phyloP scores from a whole-genome alignment of 2,797 vertebrate genomes.

The Hydrophis major region DNA sequence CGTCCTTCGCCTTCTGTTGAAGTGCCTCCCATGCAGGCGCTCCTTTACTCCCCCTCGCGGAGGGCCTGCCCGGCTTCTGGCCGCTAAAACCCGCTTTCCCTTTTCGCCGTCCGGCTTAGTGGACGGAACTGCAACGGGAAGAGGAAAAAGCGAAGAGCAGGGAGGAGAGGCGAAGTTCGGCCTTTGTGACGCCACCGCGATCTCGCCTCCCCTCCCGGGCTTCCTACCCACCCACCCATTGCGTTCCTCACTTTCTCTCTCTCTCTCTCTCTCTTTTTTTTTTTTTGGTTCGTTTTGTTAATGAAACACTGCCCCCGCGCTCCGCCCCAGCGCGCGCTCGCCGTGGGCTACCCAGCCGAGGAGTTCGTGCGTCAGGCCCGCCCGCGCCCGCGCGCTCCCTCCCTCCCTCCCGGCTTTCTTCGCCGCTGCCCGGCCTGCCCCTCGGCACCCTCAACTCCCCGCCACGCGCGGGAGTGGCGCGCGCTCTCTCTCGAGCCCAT shows the following conservation, averaged over 20 bases:
- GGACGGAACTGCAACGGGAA: not conserved
- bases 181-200: not conserved
- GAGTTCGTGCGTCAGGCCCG: not conserved
- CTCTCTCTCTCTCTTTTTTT: not conserved
- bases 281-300: not conserved
- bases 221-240: no score
- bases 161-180: not conserved
- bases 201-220: no score
- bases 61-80: not conserved
- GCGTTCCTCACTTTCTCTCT: no score
- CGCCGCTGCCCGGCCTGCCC: no score
- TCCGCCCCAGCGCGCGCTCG: not conserved
- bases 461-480: not conserved
- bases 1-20: not conserved
- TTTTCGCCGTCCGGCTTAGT: not conserved
- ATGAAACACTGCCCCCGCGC: not conserved
- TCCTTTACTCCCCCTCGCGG: not conserved
- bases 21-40: not conserved
- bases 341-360: not conserved
- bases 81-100: not conserved
- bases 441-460: accelerated
- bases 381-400: not conserved
- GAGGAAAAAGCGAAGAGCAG: not conserved
- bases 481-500: not conserved
- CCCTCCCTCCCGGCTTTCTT: no score